These are phyloP conservation scores for Panthera leo DNA, from an alignment of 2,113 vertebrate species.

Conservation along the genomic window DNA sequence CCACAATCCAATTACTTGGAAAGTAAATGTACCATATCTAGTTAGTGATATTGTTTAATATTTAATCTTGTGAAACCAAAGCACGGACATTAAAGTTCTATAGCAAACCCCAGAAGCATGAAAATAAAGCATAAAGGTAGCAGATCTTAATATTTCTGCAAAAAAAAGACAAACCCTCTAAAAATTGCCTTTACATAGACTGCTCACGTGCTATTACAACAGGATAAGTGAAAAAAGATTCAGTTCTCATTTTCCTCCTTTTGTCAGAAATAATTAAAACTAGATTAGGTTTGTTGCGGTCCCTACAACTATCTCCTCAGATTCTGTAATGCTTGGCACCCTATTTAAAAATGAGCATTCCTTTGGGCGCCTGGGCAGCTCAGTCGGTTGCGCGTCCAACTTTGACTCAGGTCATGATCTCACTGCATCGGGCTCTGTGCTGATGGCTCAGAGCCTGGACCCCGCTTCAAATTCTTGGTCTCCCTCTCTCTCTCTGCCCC, in stretches of 20 bases:
- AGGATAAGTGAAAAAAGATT: constrained; percentile 17
- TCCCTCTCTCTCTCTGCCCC: too few species aligned
- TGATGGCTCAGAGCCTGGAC: too few species aligned
- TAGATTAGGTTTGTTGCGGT: constrained; percentile 25
- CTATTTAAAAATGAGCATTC: constrained; percentile 55
- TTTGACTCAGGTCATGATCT: too few species aligned
- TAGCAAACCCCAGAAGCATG: constrained; percentile 66
- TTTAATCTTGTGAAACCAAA: constrained; percentile 76
- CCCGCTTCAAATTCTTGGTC: too few species aligned
- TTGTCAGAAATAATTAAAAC: constrained; percentile 69
- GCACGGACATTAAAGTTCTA: constrained; percentile 59
- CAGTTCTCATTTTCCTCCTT: constrained; percentile 4
- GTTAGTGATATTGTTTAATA: constrained; percentile 81
- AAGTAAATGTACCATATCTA: constrained; percentile 79
- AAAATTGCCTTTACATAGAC: constrained; percentile 23
- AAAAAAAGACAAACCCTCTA: constrained; percentile 51
- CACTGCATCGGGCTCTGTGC: too few species aligned
- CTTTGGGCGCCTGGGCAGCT: background rate
- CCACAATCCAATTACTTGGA: constrained; percentile 77
- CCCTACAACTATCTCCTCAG: background rate
- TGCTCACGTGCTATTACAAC: background rate
- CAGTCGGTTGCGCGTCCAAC: too few species aligned
- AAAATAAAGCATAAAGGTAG: constrained; percentile 65
- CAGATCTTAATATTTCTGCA: constrained; percentile 62
- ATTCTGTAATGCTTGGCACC: background rate